These are phyloP conservation scores for Diorhabda sublineata DNA, from an alignment of 1,140 invertebrate species.

Conservation along the genomic window DNA sequence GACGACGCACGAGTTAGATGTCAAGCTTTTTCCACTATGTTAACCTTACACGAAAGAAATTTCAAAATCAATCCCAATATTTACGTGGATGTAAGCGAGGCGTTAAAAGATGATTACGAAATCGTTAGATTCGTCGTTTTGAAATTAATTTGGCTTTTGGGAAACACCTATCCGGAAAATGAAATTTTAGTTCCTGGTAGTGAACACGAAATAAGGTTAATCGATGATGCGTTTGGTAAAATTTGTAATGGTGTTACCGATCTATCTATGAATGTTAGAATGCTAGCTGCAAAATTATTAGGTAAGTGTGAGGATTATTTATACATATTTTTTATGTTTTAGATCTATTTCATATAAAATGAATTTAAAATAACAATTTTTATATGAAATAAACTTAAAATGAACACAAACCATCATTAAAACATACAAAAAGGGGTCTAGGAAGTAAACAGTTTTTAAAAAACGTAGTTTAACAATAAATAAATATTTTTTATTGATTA, in stretches of 20 bases:
- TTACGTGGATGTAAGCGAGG: constrained; percentile 77
- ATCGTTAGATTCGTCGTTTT: constrained; percentile 83
- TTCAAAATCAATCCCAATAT: constrained; percentile 71
- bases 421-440: too few relatives aligned
- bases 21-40: constrained; percentile 80
- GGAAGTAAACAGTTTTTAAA: too few relatives aligned
- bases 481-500: too few relatives aligned
- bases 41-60: constrained; percentile 76
- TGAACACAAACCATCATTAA: too few relatives aligned
- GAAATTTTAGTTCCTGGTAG: constrained; percentile 62
- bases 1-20: constrained; percentile 87
- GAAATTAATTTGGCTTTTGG: constrained; percentile 79
- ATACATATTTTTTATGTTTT: neutral
- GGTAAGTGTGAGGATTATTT: neutral
- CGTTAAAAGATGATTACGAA: constrained; percentile 91
- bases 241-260: constrained; percentile 93
- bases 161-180: constrained; percentile 81
- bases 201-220: constrained; percentile 75
- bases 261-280: constrained; percentile 79
- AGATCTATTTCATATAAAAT: neutral
- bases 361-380: too few relatives aligned
- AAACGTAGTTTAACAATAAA: too few relatives aligned
- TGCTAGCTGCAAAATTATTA: constrained; percentile 72
- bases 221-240: constrained; percentile 95
- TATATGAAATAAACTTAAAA: too few relatives aligned